Percentiles rank a stretch among this genome's conserved stretches.
Conservation (phyloP, 2,797 vertebrate genomes). For the Parauchenoglanis punctatus region DNA sequence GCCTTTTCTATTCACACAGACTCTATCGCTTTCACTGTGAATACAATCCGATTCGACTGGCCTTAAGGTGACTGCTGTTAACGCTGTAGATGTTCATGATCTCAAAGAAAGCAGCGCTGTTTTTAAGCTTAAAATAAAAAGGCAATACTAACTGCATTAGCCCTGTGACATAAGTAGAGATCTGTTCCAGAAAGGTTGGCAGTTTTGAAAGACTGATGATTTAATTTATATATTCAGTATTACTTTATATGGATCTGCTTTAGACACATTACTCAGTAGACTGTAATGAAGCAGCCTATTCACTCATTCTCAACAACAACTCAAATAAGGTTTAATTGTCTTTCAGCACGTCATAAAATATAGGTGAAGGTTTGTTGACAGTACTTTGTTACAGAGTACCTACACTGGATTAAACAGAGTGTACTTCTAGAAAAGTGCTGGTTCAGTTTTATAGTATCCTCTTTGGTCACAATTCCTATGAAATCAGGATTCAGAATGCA, state of each 20-base stretch:
- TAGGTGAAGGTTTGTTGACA: neutral
- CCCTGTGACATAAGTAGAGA: neutral
- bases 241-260: neutral
- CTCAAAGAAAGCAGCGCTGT: constrained; percentile 11
- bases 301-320: neutral
- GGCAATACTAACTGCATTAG: constrained; percentile 15
- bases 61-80: constrained; percentile 44
- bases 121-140: constrained; percentile 24
- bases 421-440: neutral
- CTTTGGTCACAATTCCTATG: no score
- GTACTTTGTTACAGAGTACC: neutral
- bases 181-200: neutral
- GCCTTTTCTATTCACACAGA: constrained; percentile 70
- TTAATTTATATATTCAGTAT: neutral
- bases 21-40: constrained; percentile 68
- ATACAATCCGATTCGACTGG: constrained; percentile 60
- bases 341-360: neutral
- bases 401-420: neutral
- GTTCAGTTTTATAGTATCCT: neutral
- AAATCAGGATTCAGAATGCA: neutral
- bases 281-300: neutral
- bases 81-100: constrained; percentile 29
- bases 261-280: neutral
- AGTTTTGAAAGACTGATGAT: neutral
- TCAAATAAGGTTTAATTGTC: neutral